Percentiles rank a stretch among this genome's conserved stretches.
These are phyloP conservation scores for Phenganax marumi DNA, from an alignment of 92 coral and sea anemone species.

Conservation along the genomic window DNA sequence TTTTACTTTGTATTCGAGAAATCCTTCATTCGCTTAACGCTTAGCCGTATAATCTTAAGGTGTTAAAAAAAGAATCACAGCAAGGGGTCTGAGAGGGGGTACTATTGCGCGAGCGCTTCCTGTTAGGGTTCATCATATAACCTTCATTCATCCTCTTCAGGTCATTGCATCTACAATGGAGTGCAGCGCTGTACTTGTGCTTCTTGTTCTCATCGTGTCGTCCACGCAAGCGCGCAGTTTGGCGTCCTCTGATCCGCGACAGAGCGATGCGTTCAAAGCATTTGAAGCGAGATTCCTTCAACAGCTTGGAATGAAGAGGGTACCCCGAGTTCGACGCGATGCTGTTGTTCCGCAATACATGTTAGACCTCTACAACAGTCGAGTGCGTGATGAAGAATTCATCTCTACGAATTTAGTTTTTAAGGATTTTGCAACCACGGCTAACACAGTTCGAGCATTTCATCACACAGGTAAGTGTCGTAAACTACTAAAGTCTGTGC, in stretches of 20 bases:
- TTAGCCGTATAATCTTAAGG: constrained; percentile 18
- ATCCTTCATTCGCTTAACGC: constrained; percentile 38
- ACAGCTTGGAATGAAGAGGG: constrained; percentile 69
- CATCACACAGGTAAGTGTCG: constrained; percentile 70
- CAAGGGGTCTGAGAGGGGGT: constrained; percentile 38
- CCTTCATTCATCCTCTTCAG: constrained; percentile 38
- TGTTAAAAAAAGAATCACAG: constrained; percentile 37
- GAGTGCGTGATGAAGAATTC: constrained; percentile 76
- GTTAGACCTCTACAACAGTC: constrained; percentile 77
- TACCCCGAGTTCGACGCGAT: constrained; percentile 63
- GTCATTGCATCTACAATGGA: constrained; percentile 38
- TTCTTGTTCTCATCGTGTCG: not conserved
- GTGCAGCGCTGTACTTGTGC: not conserved
- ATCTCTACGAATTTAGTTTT: constrained; percentile 79
- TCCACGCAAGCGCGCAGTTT: constrained; percentile 18
- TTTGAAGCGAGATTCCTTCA: constrained; percentile 67
- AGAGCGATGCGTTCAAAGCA: constrained; percentile 61
- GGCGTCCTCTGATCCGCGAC: not conserved
- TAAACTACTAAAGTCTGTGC: too few species aligned
- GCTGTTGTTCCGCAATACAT: constrained; percentile 68
- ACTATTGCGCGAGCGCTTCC: constrained; percentile 12
- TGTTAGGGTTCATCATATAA: constrained; percentile 32
- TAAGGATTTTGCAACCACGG: constrained; percentile 74
- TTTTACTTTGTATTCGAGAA: constrained; percentile 19
- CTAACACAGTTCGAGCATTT: constrained; percentile 81